Evolutionary conservation across 2,888 invertebrate genomes (phyloP).

Genomic region (Melikaiella ostensackeni): DNA sequence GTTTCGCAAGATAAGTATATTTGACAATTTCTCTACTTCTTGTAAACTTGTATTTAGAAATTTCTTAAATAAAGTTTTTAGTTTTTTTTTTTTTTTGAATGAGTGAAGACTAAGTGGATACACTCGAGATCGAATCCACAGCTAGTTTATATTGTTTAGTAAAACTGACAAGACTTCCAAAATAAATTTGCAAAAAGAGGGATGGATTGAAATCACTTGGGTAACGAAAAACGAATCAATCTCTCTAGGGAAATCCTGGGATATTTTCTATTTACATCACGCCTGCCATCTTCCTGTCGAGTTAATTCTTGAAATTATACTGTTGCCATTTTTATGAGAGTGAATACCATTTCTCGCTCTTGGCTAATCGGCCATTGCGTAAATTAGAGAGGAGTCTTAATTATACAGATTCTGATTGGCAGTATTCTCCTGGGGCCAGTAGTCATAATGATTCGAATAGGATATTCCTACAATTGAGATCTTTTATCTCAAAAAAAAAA

Average conservation of each 20-base stretch:
- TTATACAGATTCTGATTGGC: slow-evolving; percentile 74
- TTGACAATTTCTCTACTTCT: too few species aligned
- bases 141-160: too few species aligned
- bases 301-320: slow-evolving; percentile 64
- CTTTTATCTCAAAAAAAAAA: background rate
- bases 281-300: slow-evolving; percentile 32
- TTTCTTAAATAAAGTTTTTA: too few species aligned
- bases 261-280: background rate
- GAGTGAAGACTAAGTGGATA: too few species aligned
- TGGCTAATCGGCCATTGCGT: slow-evolving; percentile 69
- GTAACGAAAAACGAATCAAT: background rate
- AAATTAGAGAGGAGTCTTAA: slow-evolving; percentile 74
- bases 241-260: background rate
- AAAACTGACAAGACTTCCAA: too few species aligned
- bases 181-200: background rate
- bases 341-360: slow-evolving; percentile 56
- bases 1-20: too few species aligned
- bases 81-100: too few species aligned
- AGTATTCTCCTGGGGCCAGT: slow-evolving; percentile 64
- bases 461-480: background rate
- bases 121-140: too few species aligned
- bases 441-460: background rate
- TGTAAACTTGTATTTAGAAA: too few species aligned
- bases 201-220: background rate
- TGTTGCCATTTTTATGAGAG: slow-evolving; percentile 64